These are phyloP conservation scores for Ophioninae sp. DNA, from an alignment of 2,888 invertebrate genomes.

Conservation along the genomic window DNA sequence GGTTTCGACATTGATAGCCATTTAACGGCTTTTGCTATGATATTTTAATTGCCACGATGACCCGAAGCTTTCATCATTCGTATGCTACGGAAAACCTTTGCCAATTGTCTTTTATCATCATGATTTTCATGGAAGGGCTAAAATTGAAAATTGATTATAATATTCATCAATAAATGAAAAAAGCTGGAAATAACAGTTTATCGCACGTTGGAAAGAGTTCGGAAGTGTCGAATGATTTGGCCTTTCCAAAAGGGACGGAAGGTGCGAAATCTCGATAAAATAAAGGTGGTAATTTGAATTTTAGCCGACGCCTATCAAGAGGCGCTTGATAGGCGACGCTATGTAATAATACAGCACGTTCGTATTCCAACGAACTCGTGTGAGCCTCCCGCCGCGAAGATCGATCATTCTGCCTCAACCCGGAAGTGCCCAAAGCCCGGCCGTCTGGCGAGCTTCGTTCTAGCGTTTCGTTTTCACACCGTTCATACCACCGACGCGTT, in stretches of 20 bases:
- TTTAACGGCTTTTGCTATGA: too few relatives aligned
- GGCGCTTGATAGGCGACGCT: not conserved
- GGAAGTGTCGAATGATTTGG: not conserved
- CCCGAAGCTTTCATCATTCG: too few relatives aligned
- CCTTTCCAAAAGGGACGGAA: not conserved
- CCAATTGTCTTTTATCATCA: not conserved
- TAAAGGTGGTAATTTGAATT: not conserved
- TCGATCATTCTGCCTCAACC: constrained; percentile 47
- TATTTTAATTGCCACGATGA: too few relatives aligned
- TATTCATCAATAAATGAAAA: not conserved
- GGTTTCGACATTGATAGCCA: too few relatives aligned
- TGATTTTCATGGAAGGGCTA: not conserved
- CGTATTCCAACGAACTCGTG: constrained; percentile 30
- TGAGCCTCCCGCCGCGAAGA: constrained; percentile 36
- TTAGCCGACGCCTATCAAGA: not conserved
- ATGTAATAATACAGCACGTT: not conserved
- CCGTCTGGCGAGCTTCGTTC: constrained; percentile 14
- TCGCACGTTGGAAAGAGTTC: not conserved
- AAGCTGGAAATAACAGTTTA: not conserved
- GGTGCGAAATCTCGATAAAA: not conserved
- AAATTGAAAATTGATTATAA: not conserved
- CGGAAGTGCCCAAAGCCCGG: constrained; percentile 35
- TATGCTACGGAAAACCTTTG: too few relatives aligned
- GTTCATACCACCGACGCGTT: constrained; percentile 31
- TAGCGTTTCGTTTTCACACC: constrained; percentile 4